phyloP scores from a whole-genome alignment of 2,113 vertebrate species.

The Cheirogaleus medius region DNA sequence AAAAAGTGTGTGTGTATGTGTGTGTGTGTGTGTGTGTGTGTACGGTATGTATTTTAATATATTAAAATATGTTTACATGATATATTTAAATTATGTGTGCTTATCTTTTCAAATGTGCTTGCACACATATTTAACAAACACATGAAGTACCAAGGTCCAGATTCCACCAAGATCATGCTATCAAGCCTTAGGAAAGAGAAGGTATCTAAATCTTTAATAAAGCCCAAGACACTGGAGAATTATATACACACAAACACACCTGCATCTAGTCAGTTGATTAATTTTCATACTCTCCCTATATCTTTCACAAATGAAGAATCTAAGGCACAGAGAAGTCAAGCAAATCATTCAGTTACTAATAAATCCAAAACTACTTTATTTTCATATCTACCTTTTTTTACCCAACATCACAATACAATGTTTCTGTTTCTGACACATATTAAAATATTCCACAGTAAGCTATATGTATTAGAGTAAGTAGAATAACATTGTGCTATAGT shows the following conservation, averaged over 20 bases:
- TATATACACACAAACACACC: neutral
- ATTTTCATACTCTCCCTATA: too few relatives aligned
- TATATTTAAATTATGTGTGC: neutral
- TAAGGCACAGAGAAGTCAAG: neutral
- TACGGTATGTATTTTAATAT: neutral
- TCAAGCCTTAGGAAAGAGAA: neutral
- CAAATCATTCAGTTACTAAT: neutral
- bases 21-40: too few relatives aligned
- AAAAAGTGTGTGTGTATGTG: neutral
- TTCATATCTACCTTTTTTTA: neutral
- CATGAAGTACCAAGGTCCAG: neutral
- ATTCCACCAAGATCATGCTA: neutral
- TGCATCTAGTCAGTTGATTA: neutral
- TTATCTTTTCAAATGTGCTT: neutral
- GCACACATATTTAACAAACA: neutral
- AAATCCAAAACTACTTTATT: neutral
- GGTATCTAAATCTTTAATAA: neutral
- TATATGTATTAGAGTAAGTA: neutral
- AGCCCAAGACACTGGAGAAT: neutral
- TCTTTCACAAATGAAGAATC: neutral
- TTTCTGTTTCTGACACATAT: neutral
- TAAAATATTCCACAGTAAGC: neutral
- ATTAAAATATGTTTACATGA: neutral
- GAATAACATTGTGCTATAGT: neutral
- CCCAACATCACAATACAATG: neutral